Evolutionary conservation across 1,140 invertebrate species (phyloP).

Genomic region (Proales similis): DNA sequence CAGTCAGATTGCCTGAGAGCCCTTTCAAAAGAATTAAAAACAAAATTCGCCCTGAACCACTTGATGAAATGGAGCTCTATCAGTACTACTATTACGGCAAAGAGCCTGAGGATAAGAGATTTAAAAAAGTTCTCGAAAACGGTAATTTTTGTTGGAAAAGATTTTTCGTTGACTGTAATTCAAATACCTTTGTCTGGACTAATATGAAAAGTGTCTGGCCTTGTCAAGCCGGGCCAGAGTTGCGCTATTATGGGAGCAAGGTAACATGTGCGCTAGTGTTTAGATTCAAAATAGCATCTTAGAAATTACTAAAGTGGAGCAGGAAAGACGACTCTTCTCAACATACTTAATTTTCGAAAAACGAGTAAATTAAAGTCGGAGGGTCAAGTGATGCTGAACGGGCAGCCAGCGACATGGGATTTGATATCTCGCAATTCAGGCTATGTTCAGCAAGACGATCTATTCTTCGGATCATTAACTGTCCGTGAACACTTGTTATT

Average conservation of each 20-base stretch:
- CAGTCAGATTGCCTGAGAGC: no score
- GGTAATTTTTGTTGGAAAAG: neutral
- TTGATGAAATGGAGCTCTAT: no score
- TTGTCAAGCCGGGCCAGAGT: constrained; percentile 77
- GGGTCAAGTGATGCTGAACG: constrained; percentile 59
- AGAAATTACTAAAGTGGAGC: constrained; percentile 60
- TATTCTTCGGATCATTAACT: constrained; percentile 58
- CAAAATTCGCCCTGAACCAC: no score
- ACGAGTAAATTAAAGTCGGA: constrained; percentile 64
- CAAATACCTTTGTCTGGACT: neutral
- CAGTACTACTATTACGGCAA: no score
- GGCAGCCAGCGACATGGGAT: constrained; percentile 41
- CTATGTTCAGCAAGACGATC: constrained; percentile 79
- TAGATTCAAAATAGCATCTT: neutral
- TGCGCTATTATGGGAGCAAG: constrained; percentile 80
- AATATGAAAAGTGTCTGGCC: constrained; percentile 63
- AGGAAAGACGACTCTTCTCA: constrained; percentile 89
- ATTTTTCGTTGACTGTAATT: no score
- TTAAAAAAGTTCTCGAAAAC: no score
- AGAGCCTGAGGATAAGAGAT: no score
- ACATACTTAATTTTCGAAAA: constrained; percentile 73
- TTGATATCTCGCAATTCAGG: constrained; percentile 72
- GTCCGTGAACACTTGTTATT: constrained; percentile 58
- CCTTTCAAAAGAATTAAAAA: no score
- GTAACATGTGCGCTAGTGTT: neutral